Conservation (phyloP, 2,888 invertebrate genomes). For the Agrenia bidenticulata region DNA sequence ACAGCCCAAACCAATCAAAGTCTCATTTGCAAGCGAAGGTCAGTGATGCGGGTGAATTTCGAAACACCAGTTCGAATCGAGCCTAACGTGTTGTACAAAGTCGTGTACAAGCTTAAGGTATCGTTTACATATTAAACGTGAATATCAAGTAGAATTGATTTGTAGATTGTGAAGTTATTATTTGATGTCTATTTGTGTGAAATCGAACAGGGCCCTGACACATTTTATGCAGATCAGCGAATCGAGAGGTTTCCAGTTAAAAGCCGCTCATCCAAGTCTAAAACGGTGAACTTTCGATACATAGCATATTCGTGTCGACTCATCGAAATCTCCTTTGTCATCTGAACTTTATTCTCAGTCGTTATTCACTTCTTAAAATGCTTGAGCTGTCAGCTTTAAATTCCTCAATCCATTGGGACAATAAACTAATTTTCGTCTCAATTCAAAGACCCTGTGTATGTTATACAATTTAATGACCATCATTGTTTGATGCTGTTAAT, state of each 20-base stretch:
- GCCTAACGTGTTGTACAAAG: slow-evolving; percentile 33
- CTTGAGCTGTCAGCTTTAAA: too few species aligned
- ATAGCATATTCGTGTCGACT: slow-evolving; percentile 35
- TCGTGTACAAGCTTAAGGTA: slow-evolving; percentile 38
- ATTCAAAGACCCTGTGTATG: too few species aligned
- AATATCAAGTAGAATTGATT: background rate
- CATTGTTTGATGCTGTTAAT: too few species aligned
- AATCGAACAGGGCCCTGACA: slow-evolving; percentile 30
- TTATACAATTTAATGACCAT: too few species aligned
- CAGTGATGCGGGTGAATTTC: slow-evolving; percentile 29
- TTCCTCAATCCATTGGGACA: too few species aligned
- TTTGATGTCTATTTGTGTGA: background rate
- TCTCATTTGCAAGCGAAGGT: slow-evolving; percentile 26
- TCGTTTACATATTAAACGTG: background rate
- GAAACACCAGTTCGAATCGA: slow-evolving; percentile 30
- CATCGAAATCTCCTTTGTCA: slow-evolving; percentile 23
- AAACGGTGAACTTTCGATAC: slow-evolving; percentile 35
- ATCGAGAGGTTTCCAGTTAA: slow-evolving; percentile 33
- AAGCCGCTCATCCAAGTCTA: slow-evolving; percentile 27
- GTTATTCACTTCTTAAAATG: too few species aligned
- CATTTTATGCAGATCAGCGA: slow-evolving; percentile 37
- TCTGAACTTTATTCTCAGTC: too few species aligned
- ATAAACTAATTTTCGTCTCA: too few species aligned
- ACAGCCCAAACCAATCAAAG: slow-evolving; percentile 36
- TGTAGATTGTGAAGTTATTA: too few species aligned